A percentile compares a stretch with the other conserved stretches of the same genome.
Conservation (phyloP, 2,797 vertebrate species). For the Eulemur mongoz region DNA sequence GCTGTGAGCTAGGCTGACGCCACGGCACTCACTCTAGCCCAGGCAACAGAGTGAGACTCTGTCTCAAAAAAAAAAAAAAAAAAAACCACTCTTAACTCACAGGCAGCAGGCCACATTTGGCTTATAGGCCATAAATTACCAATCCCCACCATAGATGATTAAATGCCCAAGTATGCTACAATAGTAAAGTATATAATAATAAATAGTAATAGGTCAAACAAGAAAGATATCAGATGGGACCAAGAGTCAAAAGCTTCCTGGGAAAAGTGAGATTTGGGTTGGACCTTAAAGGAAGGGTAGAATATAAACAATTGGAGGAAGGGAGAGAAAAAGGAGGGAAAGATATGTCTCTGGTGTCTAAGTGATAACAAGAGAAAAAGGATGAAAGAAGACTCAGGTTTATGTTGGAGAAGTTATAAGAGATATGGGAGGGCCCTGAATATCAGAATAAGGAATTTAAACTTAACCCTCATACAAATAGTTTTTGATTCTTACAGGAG, state of each 20-base stretch:
- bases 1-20: no score
- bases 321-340: not conserved
- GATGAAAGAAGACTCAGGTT: not conserved
- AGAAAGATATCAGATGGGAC: not conserved
- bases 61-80: no score
- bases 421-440: not conserved
- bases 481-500: not conserved
- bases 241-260: constrained; percentile 22
- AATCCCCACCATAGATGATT: not conserved
- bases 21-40: no score
- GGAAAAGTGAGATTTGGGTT: not conserved
- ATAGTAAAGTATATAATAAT: not conserved
- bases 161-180: not conserved
- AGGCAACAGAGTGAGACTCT: no score
- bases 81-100: no score
- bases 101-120: not conserved
- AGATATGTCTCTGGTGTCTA: not conserved
- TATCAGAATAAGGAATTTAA: not conserved
- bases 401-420: not conserved
- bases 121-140: not conserved
- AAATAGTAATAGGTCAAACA: constrained; percentile 29
- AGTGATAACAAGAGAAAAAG: not conserved
- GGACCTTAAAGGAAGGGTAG: not conserved
- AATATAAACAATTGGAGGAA: not conserved
- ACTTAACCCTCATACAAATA: not conserved